Evolutionary conservation across 1,140 invertebrate genomes (phyloP), one percentile per base, ranked within the genome.

Genomic region (Kradibia gibbosae): DNA sequence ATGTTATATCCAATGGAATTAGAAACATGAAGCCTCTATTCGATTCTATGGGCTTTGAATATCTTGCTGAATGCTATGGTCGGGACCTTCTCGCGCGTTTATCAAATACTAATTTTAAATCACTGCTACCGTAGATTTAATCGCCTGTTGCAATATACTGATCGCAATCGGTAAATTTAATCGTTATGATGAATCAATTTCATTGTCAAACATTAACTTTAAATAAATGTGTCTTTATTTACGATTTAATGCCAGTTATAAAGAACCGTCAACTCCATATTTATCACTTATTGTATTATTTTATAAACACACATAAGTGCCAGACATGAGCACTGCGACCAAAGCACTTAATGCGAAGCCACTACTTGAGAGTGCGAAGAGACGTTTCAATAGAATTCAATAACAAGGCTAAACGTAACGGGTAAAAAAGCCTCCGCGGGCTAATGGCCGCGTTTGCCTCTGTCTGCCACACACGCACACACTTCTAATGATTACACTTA

Each of bases 221-320:
- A 31, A 50, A 73, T 25, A 15, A 73, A 73, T 20, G 39, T 31
- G 15, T 53, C 50, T 74, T 57, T 57, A 22, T 39, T 57, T 22
- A 7, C 0, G 28, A 25, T 86, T 78, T 84, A 82, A 87, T 86
- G 88, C 88, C 88, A 89, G 87, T 88, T 90, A 88, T 88, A 90
- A 88, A 89, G 88, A 90, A 88, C 89, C 89, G 89, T 88, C 89
- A 11, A 15, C 10, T 53, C 11, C 25, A 31, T 34, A 65, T 65
- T 28, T 65, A 65, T 34, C 11, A 3, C 7, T 15, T 5, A 65
- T 28, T 8, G 7, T 53, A 15, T 31, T 13, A 48, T 50, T 50
- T 71, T 11, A 7, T 5, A 48, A n/a, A 15, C 62, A 70, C 62
- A 53, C 76, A 53, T 53, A 50, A 53, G 53, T 31, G 39, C 22